These are phyloP conservation scores for Synergus laeviventris DNA, from an alignment of 2,888 invertebrate genomes.

Conservation along the genomic window DNA sequence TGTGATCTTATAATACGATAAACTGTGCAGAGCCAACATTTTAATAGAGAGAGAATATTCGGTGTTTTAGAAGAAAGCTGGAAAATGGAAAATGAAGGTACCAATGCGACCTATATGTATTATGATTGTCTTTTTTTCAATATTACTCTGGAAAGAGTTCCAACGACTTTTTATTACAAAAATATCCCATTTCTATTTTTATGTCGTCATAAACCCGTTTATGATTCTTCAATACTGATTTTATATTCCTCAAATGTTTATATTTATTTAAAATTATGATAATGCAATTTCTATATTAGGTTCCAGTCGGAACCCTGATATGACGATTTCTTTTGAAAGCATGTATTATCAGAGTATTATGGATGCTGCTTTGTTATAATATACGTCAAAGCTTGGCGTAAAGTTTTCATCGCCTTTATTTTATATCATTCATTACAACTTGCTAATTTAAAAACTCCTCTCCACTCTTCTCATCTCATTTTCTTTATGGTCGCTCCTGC, in stretches of 20 bases:
- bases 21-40: conserved; percentile 51
- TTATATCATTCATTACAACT: conserved; percentile 51
- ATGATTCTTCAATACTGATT: background rate
- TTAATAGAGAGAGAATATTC: conserved; percentile 45
- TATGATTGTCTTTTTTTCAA: background rate
- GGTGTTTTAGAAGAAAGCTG: conserved; percentile 9
- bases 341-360: too few species aligned
- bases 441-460: conserved; percentile 53
- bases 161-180: background rate
- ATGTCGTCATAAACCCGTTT: background rate
- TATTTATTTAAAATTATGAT: background rate
- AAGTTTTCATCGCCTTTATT: conserved; percentile 49
- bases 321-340: background rate
- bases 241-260: background rate
- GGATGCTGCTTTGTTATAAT: conserved; percentile 14
- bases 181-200: too few species aligned
- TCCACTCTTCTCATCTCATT: conserved; percentile 23
- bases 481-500: background rate
- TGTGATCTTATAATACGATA: conserved; percentile 55
- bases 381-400: conserved; percentile 16
- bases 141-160: background rate
- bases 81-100: conserved; percentile 21
- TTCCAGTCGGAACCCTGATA: too few species aligned
- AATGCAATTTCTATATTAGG: conserved; percentile 1
- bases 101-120: background rate